Base-by-base conservation (phyloP, 2,888 invertebrate genomes). In the Drosophila mimetica region DNA sequence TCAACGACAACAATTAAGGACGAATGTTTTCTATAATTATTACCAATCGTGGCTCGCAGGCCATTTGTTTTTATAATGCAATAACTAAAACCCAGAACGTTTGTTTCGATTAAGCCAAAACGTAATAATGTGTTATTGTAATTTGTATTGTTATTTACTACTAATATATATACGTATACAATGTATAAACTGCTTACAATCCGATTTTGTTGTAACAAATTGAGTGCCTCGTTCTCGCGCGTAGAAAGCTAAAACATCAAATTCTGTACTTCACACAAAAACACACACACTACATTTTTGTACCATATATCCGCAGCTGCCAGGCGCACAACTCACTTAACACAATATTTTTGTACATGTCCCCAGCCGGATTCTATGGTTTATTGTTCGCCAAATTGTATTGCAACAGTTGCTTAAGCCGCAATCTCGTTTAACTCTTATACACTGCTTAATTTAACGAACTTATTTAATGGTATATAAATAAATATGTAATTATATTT, bases 61-160 rank as follows among this genome's bases (percentile, higher is more conserved):
- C 70, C 69, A 69, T 79, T 77, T 77, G 73, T 77, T 81, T 74
- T 69, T 63, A 59, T 54, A 72, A 65, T 71, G 73, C 73, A 73
- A 76, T 81, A 81, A 77, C 75, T 75, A 75, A 75, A 76, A 66
- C 71, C 76, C 51, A 60, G 60, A 70, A 66, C 70, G 75, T 80
- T 78, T 76, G 71, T 86, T 84, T 76, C 73, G 80, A 85, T 86
- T 81, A 86, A 86, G 84, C 83, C 83, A 84, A 86, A 86, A 79
- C 64, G 52, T 64, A 63, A 79, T 81, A 84, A 86, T 83, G 75
- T 84, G 86, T 84, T 84, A 86, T 77, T 86, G 84, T 84, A 84
- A 84, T 83, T 82, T 83, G 82, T 82, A 82, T 80, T 82, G 82
- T 82, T 82, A 82, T 82, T 86, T 82, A 82, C 83, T 82, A 82